Base-by-base conservation (phyloP, 2,888 invertebrate species). In the Zygothrica quintamaculata region DNA sequence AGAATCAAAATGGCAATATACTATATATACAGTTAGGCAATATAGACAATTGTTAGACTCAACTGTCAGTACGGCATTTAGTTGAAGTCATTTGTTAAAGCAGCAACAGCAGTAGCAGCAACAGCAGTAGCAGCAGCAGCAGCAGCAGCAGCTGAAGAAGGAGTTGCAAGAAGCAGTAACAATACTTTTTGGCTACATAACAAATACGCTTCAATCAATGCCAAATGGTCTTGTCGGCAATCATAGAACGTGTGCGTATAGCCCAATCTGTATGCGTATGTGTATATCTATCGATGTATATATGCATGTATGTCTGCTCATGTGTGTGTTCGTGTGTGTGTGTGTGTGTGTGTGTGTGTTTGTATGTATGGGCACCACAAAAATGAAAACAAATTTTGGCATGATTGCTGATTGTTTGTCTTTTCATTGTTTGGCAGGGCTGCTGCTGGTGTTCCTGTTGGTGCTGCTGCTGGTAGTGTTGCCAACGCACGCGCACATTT, bases 321-420 rank as follows among this genome's bases (percentile, higher is more conserved):
- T 56, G 31, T 44, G 9, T 37, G 11, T 26, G 11, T 44, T 26
- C 44, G 18, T 46, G 26, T 37, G 37, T 25, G 26, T 25, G 39
- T 66, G 18, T 44, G 34, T 55, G n/a, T 34, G 40, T 36, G 15
- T 43, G 44, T 65, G 33, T 56, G 36, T 53, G 43, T 52, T 31
- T 64, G 72, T 55, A 47, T 66, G 66, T 72, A 73, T 58, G 76
- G 68, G 86, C 64, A 86, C 82, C 86, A 78, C 82, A 84, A 85
- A 85, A 84, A 84, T 84, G 86, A 84, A 84, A 84, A 84, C 86
- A 84, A 84, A 85, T 84, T 84, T 84, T 85, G 82, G 82, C 82
- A 84, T 84, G 82, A 84, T 84, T 84, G 82, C 86, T 85, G 81
- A 81, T 81, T 81, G 81, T 81, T 81, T 81, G 81, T 81, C 81